Conservation (phyloP, 2,113 vertebrate genomes). For the Rafetus swinhoei region DNA sequence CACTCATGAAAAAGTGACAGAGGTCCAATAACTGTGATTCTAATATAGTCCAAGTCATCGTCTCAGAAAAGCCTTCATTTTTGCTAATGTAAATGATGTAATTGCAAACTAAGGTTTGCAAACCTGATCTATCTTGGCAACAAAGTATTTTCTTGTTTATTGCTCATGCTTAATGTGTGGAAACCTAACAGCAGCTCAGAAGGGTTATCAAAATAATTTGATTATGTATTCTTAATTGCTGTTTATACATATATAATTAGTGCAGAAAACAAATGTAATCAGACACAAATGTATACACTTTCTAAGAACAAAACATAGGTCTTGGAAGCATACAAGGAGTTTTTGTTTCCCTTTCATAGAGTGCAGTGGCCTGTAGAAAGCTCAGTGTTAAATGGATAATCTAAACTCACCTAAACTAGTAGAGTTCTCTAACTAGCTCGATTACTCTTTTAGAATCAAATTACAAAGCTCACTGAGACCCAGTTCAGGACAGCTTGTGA, state of each 20-base stretch:
- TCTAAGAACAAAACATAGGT: slow-evolving; percentile 38
- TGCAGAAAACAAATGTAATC: background rate
- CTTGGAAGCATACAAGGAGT: background rate
- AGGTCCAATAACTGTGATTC: slow-evolving; percentile 34
- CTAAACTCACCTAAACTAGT: background rate
- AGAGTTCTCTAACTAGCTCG: background rate
- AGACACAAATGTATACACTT: slow-evolving; percentile 7
- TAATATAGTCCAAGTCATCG: slow-evolving; percentile 54
- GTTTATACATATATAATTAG: slow-evolving; percentile 52
- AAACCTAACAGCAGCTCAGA: slow-evolving; percentile 59
- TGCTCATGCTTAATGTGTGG: slow-evolving; percentile 65
- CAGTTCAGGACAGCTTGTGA: background rate
- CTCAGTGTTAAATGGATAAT: background rate
- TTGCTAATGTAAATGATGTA: slow-evolving; percentile 56
- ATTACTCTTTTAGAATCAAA: background rate
- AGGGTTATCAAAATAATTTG: slow-evolving; percentile 45
- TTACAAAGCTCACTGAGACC: background rate
- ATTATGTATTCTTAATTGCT: slow-evolving; percentile 5
- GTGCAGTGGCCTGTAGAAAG: background rate
- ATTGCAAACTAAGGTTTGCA: slow-evolving; percentile 63
- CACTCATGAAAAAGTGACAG: slow-evolving; percentile 35
- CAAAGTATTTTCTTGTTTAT: slow-evolving; percentile 45
- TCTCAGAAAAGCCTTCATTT: slow-evolving; percentile 45
- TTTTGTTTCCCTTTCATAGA: background rate
- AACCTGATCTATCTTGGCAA: slow-evolving; percentile 66